phyloP scores from a whole-genome alignment of 2,888 invertebrate genomes.

The Zygogramma bicolorata region DNA sequence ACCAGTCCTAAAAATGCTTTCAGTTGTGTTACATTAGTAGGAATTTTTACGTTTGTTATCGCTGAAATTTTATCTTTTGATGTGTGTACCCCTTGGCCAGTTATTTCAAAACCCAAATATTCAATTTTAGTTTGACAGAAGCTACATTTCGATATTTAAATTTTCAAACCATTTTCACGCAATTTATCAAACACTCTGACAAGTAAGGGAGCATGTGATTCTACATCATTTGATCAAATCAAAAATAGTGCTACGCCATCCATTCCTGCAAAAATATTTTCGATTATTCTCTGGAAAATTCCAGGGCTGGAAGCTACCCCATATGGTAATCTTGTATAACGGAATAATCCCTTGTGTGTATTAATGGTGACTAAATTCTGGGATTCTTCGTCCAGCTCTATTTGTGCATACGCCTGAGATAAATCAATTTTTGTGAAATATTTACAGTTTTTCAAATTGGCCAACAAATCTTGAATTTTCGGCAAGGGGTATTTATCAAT shows the following conservation, averaged over 20 bases:
- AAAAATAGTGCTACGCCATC: constrained; percentile 22
- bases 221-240: constrained; percentile 1
- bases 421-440: constrained; percentile 40
- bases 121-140: constrained; percentile 39
- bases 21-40: constrained; percentile 37
- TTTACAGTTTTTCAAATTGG: constrained; percentile 14
- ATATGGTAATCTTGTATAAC: constrained; percentile 36
- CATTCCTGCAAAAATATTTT: constrained; percentile 32
- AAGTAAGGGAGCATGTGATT: background rate
- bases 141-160: constrained; percentile 37
- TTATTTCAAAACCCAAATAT: constrained; percentile 40
- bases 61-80: constrained; percentile 36
- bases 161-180: constrained; percentile 31
- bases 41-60: constrained; percentile 33
- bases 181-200: constrained; percentile 32
- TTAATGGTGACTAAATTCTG: constrained; percentile 33
- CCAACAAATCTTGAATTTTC: constrained; percentile 38
- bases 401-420: constrained; percentile 41
- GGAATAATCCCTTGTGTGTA: constrained; percentile 41
- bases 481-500: constrained; percentile 39
- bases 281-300: constrained; percentile 41
- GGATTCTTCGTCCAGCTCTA: constrained; percentile 22
- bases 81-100: constrained; percentile 33
- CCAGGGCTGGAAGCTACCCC: constrained; percentile 35
- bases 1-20: constrained; percentile 24